These are phyloP conservation scores for Agapetus fuscipes DNA, from an alignment of 2,888 invertebrate genomes.

Conservation along the genomic window DNA sequence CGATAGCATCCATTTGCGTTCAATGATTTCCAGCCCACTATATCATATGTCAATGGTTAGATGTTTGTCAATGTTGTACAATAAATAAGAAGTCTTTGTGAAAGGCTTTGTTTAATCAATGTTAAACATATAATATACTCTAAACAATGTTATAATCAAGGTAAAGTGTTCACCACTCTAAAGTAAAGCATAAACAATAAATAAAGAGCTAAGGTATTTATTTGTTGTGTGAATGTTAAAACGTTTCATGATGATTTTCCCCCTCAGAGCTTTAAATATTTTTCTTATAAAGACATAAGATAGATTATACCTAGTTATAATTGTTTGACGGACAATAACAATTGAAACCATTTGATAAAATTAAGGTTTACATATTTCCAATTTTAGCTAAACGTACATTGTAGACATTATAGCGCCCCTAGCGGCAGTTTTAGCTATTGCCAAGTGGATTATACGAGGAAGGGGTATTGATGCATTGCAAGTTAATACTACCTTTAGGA, in stretches of 20 bases:
- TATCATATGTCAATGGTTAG: too few species aligned
- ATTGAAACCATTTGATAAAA: not conserved
- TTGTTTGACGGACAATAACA: slow-evolving; percentile 1
- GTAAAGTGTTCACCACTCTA: not conserved
- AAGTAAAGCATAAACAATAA: too few species aligned
- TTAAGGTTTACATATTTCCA: slow-evolving; percentile 2
- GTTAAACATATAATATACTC: not conserved
- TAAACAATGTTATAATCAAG: not conserved
- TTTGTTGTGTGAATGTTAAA: slow-evolving; percentile 4
- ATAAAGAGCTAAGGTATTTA: too few species aligned
- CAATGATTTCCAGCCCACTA: too few species aligned
- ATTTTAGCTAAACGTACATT: too few species aligned
- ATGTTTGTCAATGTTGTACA: not conserved
- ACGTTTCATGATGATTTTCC: not conserved
- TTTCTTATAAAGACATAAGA: not conserved
- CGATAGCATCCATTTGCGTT: too few species aligned
- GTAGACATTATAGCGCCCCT: too few species aligned
- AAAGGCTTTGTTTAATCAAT: not conserved
- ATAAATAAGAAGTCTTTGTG: not conserved
- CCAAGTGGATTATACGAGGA: too few species aligned
- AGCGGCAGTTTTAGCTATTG: too few species aligned
- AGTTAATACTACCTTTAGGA: too few species aligned
- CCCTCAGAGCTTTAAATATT: not conserved
- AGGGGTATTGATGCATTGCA: too few species aligned
- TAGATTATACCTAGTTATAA: not conserved